Percentiles rank a stretch among this genome's conserved stretches.
Evolutionary conservation across 2,113 vertebrate species (phyloP).

Genomic region (Numenius arquata): DNA sequence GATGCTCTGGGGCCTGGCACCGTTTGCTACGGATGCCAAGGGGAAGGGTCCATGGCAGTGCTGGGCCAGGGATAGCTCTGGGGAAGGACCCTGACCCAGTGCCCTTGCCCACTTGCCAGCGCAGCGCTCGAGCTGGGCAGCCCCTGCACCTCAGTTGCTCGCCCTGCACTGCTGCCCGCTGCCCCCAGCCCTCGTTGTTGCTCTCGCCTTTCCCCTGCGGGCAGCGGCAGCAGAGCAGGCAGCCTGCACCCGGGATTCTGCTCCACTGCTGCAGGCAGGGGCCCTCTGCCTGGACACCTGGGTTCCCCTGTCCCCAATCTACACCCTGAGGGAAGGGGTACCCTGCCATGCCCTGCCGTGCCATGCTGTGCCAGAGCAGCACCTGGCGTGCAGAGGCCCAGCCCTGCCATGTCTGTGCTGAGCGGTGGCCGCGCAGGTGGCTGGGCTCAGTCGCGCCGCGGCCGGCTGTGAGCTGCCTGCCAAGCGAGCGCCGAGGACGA

Average conservation of each 20-base stretch:
- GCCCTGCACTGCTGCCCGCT: accelerated
- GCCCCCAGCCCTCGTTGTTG: background rate
- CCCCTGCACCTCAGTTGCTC: accelerated
- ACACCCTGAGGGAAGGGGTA: background rate
- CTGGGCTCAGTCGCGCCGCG: background rate
- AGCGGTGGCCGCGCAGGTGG: background rate
- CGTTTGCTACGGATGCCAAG: background rate
- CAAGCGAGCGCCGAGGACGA: background rate
- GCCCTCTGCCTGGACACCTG: background rate
- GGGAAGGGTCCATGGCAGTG: accelerated
- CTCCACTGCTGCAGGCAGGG: background rate
- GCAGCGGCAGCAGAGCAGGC: background rate
- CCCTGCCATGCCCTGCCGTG: background rate
- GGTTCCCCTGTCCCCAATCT: background rate
- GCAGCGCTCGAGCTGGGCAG: background rate
- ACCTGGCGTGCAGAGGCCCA: background rate
- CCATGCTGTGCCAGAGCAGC: background rate
- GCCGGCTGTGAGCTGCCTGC: constrained; percentile 27
- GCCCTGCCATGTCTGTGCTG: background rate
- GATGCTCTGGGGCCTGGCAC: background rate
- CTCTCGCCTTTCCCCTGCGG: accelerated
- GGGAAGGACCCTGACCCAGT: background rate
- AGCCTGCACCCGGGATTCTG: background rate
- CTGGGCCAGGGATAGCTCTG: background rate
- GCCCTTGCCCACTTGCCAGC: accelerated